These are phyloP conservation scores for Planococcus citri DNA, from an alignment of 1,140 invertebrate species.

Conservation along the genomic window DNA sequence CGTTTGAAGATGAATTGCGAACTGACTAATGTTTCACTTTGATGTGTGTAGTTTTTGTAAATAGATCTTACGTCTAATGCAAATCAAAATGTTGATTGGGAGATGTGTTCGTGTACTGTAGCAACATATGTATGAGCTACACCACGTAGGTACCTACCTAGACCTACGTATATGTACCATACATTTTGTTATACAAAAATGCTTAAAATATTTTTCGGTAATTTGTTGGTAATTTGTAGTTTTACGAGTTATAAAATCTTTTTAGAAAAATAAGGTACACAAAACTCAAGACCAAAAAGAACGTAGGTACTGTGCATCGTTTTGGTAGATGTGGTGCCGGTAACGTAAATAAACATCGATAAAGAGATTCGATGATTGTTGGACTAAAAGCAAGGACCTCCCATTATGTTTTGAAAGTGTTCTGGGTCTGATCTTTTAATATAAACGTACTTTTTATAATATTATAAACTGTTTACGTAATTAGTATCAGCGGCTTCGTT, in stretches of 20 bases:
- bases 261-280: constrained; percentile 10
- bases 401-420: constrained; percentile 17
- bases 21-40: background rate
- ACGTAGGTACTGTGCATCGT: background rate
- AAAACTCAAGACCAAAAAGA: constrained; percentile 10
- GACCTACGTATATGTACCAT: too few species aligned
- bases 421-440: constrained; percentile 19
- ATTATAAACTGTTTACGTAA: constrained; percentile 19
- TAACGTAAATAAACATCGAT: constrained; percentile 11
- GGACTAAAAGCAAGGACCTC: constrained; percentile 18
- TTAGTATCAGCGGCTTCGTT: constrained; percentile 17
- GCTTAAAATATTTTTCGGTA: constrained; percentile 13
- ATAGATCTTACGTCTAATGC: too few species aligned
- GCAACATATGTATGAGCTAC: too few species aligned
- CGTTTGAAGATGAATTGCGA: background rate
- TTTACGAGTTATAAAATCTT: constrained; percentile 17
- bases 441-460: constrained; percentile 19
- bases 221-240: constrained; percentile 15
- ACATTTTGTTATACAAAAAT: too few species aligned
- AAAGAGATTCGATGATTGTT: constrained; percentile 19
- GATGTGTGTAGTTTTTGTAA: background rate
- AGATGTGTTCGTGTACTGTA: too few species aligned
- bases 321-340: constrained; percentile 11
- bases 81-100: too few species aligned
- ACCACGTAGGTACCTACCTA: too few species aligned